Base-by-base conservation (phyloP, 37 sponge, comb jelly and placozoan species). In the Oscarella lobularis region DNA sequence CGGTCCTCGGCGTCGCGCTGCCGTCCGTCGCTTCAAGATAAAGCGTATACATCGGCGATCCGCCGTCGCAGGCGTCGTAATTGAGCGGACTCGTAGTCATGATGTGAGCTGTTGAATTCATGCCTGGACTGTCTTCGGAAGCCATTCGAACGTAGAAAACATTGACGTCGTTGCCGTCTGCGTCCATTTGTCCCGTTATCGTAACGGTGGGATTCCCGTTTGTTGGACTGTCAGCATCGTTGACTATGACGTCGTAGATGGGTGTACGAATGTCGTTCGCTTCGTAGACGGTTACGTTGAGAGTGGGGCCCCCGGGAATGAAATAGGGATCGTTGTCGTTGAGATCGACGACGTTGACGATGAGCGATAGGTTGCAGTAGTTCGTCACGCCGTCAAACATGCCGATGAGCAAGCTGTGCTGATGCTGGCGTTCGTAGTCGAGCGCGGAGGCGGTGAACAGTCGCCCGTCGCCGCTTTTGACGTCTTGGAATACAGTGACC, bases 121-220 rank as follows among this genome's bases (percentile, higher is more conserved):
- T 9, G 9, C 60, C 60, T 9, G 60, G 60, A 48, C 60, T 48
- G 60, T 48, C 60, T 9, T 20, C 14, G 9, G 20, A 27, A 20
- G 9, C 60, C 9, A 27, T 48, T 20, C 14, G 20, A 48, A 48
- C 20, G 60, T 48, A 48, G 60, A 48, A 48, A 48, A 27, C 20
- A 20, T 27, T 27, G 14, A 48, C 60, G 14, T 48, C 14, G 9
- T 48, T 20, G 60, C 60, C 60, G 60, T 48, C 20, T 20, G 60
- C 60, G 60, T 48, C 20, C 60, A 9, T 27, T 48, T 48, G 60
- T 27, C 60, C 60, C 20, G 9, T 9, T 27, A 48, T 48, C 9
- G 60, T 48, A 48, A 48, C 60, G 60, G 60, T 48, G 9, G 60
- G 60, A 20, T 48, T 48, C 14, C 60, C 60, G 60, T 48, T 48